These are phyloP conservation scores for Aurelia sp. DNA, from an alignment of 30 jellyfish, hydroid and myxozoan genomes.

Conservation along the genomic window DNA sequence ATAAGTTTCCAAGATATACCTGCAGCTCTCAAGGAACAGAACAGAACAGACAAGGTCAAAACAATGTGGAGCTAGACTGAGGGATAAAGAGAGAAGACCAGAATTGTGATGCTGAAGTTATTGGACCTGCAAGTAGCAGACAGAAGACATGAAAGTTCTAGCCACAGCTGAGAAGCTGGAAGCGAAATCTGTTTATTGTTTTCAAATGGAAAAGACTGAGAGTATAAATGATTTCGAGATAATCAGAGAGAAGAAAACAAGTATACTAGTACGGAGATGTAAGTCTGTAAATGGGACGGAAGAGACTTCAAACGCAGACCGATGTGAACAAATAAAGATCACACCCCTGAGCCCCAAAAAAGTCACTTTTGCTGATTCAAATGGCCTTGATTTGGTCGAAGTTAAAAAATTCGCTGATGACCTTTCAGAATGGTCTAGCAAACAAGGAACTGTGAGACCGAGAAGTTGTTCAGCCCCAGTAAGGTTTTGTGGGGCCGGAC, in stretches of 20 bases:
- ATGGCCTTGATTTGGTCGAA: slow-evolving; percentile 57
- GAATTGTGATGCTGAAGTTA: neutral
- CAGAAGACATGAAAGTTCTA: slow-evolving; percentile 45
- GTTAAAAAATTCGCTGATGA: slow-evolving; percentile 51
- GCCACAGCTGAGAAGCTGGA: slow-evolving; percentile 39
- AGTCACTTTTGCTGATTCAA: slow-evolving; percentile 59
- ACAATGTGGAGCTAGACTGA: neutral
- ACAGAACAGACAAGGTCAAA: neutral
- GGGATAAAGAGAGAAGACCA: neutral
- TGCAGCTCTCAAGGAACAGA: neutral
- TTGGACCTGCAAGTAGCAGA: neutral
- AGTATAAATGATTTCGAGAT: slow-evolving; percentile 28
- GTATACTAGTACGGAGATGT: slow-evolving; percentile 52
- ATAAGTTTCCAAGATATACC: neutral
- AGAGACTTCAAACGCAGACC: slow-evolving; percentile 6
- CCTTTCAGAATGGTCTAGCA: slow-evolving; percentile 8
- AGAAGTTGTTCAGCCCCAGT: neutral
- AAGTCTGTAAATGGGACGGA: slow-evolving; percentile 61
- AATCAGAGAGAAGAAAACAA: slow-evolving; percentile 13
- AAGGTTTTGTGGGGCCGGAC: neutral
- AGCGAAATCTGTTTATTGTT: slow-evolving; percentile 39
- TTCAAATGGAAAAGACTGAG: slow-evolving; percentile 30
- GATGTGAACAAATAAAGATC: slow-evolving; percentile 8
- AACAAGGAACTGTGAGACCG: neutral
- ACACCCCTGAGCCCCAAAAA: slow-evolving; percentile 66